Evolutionary conservation across 2,888 invertebrate species (phyloP).

Genomic region (Drosophila basisetae): DNA sequence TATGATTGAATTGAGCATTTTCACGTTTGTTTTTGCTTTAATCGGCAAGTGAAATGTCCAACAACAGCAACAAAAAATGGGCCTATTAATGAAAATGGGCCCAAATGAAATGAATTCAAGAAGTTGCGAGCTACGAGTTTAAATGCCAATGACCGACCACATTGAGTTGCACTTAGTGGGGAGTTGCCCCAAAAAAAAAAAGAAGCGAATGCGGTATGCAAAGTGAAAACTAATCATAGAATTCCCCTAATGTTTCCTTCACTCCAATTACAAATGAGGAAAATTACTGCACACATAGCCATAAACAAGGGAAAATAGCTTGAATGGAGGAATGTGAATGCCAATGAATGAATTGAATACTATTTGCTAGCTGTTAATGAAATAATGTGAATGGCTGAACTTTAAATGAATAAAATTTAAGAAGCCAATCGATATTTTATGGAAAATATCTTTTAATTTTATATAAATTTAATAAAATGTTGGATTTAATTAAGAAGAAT

Average conservation of each 20-base stretch:
- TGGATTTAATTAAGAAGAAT: not conserved
- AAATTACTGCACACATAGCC: constrained; percentile 9
- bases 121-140: constrained; percentile 47
- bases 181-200: constrained; percentile 14
- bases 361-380: not conserved
- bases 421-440: not conserved
- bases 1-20: constrained; percentile 69
- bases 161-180: constrained; percentile 48
- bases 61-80: constrained; percentile 21
- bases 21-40: constrained; percentile 57
- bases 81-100: constrained; percentile 49
- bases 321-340: constrained; percentile 1
- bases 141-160: constrained; percentile 65
- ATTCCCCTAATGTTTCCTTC: constrained; percentile 32
- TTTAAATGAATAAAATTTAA: not conserved
- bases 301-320: constrained; percentile 8
- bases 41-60: constrained; percentile 64
- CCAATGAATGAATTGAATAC: constrained; percentile 8
- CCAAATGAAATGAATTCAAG: constrained; percentile 64
- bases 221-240: constrained; percentile 62
- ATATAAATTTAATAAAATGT: not conserved
- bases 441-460: not conserved
- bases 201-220: constrained; percentile 9
- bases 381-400: not conserved
- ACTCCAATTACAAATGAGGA: constrained; percentile 15